Evolutionary conservation across 2,797 vertebrate genomes (phyloP).

Genomic region (Onychomys arenicola): DNA sequence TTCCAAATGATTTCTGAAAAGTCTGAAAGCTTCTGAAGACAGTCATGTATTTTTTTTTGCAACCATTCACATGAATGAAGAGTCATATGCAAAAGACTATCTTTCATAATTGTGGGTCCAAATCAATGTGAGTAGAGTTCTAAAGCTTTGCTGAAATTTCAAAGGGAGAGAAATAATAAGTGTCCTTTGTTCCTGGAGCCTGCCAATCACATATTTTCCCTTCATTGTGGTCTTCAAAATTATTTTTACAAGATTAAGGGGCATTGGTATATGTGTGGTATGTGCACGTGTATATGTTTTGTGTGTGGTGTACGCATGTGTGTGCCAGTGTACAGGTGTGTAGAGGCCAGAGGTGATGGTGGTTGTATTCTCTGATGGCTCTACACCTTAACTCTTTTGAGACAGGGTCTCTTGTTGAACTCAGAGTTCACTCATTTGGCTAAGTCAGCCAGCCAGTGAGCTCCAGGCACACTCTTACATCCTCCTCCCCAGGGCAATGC

Average conservation of each 20-base stretch:
- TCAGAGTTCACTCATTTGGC: neutral
- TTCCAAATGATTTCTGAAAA: slow-evolving; percentile 32
- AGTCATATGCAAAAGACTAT: neutral
- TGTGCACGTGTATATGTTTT: neutral
- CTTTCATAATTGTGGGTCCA: slow-evolving; percentile 33
- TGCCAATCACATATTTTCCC: slow-evolving; percentile 26
- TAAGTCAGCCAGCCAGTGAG: neutral
- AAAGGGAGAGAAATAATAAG: slow-evolving; percentile 28
- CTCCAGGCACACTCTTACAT: neutral
- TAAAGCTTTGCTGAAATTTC: slow-evolving; percentile 45
- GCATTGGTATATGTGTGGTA: neutral
- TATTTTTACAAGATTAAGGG: slow-evolving; percentile 28
- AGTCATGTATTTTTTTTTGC: neutral
- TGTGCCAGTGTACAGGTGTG: neutral
- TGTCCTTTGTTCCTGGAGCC: neutral
- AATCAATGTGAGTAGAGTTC: slow-evolving; percentile 47
- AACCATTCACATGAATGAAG: neutral
- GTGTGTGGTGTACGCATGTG: neutral
- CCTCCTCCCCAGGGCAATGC: neutral
- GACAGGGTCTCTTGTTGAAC: neutral
- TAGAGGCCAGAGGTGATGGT: neutral
- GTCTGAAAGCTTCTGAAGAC: neutral
- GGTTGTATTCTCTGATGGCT: neutral
- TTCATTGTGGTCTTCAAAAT: slow-evolving; percentile 33
- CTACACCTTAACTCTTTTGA: neutral